A percentile compares a stretch with the other conserved stretches of the same genome.
These are phyloP conservation scores for Aplodontia rufa DNA, from an alignment of 2,113 vertebrate genomes.

Conservation along the genomic window DNA sequence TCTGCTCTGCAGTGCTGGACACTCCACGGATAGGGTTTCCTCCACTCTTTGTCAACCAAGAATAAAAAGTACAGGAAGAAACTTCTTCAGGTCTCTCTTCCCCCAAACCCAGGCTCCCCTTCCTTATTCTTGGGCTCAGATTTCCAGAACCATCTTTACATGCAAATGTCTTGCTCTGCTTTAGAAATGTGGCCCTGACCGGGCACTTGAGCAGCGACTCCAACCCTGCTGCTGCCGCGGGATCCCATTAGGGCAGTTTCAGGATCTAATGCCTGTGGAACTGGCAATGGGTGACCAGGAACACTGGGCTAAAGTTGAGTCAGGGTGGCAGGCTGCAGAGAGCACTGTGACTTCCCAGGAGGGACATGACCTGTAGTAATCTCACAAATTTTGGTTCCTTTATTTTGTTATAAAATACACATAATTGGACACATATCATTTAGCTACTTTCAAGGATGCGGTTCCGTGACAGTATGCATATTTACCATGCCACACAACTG, in stretches of 20 bases:
- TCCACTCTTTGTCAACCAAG: background rate
- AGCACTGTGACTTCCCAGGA: background rate
- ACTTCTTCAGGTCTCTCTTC: background rate
- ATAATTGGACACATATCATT: background rate
- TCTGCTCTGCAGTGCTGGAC: background rate
- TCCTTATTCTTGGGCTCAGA: background rate
- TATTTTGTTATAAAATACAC: background rate
- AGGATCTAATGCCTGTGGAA: too few species aligned
- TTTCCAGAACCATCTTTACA: background rate
- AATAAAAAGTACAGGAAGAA: too few species aligned
- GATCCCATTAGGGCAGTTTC: too few species aligned
- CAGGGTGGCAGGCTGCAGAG: background rate
- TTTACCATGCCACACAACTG: accelerated
- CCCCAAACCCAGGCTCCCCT: background rate
- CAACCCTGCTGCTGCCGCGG: background rate
- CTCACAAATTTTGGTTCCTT: background rate
- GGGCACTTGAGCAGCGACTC: too few species aligned
- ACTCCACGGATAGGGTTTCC: accelerated
- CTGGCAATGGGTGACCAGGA: too few species aligned
- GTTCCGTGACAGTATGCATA: background rate
- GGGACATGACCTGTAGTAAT: accelerated
- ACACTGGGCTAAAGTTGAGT: too few species aligned
- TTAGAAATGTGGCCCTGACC: background rate
- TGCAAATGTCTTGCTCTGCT: background rate
- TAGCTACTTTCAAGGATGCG: background rate